These are phyloP conservation scores for Rhipidura dahli DNA, from an alignment of 2,113 vertebrate species.

Conservation along the genomic window DNA sequence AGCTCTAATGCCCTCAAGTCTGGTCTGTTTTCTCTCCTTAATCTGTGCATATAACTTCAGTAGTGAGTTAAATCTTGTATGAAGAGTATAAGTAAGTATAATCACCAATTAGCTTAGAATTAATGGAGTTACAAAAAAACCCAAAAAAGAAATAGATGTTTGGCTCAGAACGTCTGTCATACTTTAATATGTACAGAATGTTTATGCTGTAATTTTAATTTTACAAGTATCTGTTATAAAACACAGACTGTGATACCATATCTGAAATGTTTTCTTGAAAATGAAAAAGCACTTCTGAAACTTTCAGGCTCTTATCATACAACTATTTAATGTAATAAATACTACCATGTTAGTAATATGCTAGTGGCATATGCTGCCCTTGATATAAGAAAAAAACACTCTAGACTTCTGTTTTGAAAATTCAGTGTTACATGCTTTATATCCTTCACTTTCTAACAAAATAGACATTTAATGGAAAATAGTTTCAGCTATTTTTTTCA, in stretches of 20 bases:
- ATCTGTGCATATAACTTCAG: not conserved
- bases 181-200: not conserved
- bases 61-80: not conserved
- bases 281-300: not conserved
- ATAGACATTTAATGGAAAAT: not conserved
- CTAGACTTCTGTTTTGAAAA: not conserved
- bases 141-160: not conserved
- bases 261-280: not conserved
- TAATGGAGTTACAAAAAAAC: not conserved
- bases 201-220: not conserved
- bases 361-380: not conserved
- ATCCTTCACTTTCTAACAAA: not conserved
- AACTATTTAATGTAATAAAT: not conserved
- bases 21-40: not conserved
- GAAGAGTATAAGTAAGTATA: not conserved
- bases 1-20: not conserved
- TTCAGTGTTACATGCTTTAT: not conserved
- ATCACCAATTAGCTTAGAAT: not conserved
- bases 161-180: not conserved
- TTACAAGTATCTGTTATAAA: not conserved
- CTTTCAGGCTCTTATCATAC: not conserved
- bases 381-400: not conserved
- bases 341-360: not conserved
- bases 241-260: not conserved
- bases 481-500: not conserved